Evolutionary conservation across 2,113 vertebrate genomes (phyloP), one percentile per base, ranked within the genome.

Genomic region (Ursus arctos): DNA sequence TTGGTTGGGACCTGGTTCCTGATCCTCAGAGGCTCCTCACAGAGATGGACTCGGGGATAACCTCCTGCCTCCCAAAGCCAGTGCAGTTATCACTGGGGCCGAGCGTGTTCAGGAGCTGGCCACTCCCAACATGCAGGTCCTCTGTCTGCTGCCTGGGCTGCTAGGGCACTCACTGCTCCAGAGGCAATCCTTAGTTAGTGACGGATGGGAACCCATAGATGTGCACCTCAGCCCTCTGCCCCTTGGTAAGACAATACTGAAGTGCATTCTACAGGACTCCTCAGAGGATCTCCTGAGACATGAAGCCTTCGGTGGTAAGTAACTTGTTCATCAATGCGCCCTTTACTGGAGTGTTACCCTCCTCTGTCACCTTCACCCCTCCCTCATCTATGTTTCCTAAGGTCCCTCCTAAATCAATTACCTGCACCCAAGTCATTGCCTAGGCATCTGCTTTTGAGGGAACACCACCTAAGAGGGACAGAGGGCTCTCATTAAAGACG

Each of bases 51-150:
- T 18, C 9, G 57, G 57, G 26, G 43, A 43, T 40, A 65, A 4
- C 28, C 8, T 19, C 14, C 33, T 49, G 22, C 53, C 51, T 55
- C 31, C 15, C 13, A 36, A 63, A 76, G 43, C 2, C 65, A 86
- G 9, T 4, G 21, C 7, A 51, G 4, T n/a, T 12, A 4, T 67
- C 28, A n/a, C 15, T 14, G 3, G 15, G 15, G 14, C 4, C 3
- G 28, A 0, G 6, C 1, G 0, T 12, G 51, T 40, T n/a, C 16
- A 33, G n/a, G 16, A 81, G 31, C 57, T 63, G 13, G 15, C 51
- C 15, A n/a, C 14, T 61, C 4, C 7, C 2, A 81, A 6, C 0
- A n/a, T 11, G 2, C 4, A 22, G 10, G 8, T 28, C 51, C 65
- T 87, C 33, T 82, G 5, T 84, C 67, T 65, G 0, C 4, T 90